These are phyloP conservation scores for Heliconius sara DNA, from an alignment of 2,888 invertebrate genomes.

Conservation along the genomic window DNA sequence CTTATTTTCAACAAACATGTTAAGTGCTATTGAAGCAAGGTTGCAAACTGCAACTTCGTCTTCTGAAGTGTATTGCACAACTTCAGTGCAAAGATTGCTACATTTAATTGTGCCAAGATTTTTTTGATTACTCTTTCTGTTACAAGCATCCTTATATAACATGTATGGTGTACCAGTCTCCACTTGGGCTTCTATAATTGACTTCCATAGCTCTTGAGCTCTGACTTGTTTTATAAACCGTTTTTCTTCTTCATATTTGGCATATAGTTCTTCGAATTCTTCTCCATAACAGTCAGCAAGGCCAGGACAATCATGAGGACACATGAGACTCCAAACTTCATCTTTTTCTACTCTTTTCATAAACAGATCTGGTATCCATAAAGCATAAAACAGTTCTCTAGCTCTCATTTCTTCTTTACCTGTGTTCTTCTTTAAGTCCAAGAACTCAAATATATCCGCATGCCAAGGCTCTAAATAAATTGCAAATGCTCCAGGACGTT, in stretches of 20 bases:
- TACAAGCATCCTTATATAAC: conserved; percentile 98
- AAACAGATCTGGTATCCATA: conserved; percentile 99
- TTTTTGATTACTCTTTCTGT: conserved; percentile 98
- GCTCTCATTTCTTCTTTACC: conserved; percentile 97
- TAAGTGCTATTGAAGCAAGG: conserved; percentile 97
- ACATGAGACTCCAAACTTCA: conserved; percentile 97
- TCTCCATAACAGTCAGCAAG: conserved; percentile 97
- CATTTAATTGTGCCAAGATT: conserved; percentile 99
- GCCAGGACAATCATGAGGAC: conserved; percentile 96
- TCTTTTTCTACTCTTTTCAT: conserved; percentile 96
- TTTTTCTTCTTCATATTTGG: conserved; percentile 92
- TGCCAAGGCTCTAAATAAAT: conserved; percentile 99
- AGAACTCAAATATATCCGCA: conserved; percentile 97
- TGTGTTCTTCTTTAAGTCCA: conserved; percentile 97
- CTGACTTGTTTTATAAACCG: conserved; percentile 87
- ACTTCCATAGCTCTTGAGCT: conserved; percentile 96
- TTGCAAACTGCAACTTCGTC: conserved; percentile 99
- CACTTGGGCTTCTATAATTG: conserved; percentile 96
- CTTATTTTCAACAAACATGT: conserved; percentile 94
- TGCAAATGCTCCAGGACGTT: conserved; percentile 98
- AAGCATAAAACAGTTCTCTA: conserved; percentile 96
- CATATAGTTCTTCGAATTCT: conserved; percentile 95
- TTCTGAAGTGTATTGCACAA: conserved; percentile 95
- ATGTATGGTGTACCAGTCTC: conserved; percentile 99
- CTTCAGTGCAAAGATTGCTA: conserved; percentile 99